These are phyloP conservation scores for Caloenas nicobarica DNA, from an alignment of 2,113 vertebrate genomes.

Conservation along the genomic window DNA sequence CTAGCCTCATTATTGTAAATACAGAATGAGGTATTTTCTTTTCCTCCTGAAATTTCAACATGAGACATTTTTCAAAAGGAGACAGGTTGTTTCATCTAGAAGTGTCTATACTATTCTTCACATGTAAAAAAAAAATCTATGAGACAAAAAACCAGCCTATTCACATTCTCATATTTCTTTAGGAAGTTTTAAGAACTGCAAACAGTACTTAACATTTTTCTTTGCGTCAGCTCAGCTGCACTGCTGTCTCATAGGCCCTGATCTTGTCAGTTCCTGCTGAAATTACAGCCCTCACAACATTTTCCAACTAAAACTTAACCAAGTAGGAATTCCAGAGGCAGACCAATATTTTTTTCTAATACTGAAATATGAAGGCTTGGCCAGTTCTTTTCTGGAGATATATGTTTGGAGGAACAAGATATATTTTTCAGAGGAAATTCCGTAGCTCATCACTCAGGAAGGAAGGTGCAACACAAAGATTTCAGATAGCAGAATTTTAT, in stretches of 20 bases:
- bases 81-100: background rate
- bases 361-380: background rate
- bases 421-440: background rate
- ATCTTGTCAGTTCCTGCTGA: background rate
- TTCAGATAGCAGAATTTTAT: background rate
- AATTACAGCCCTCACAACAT: background rate
- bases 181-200: background rate
- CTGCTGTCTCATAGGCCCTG: background rate
- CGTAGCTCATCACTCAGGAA: background rate
- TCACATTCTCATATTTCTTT: background rate
- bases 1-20: background rate
- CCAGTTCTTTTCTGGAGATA: background rate
- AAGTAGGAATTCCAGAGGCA: background rate
- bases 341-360: background rate
- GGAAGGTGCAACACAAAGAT: background rate
- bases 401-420: background rate
- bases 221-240: background rate
- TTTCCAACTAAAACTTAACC: background rate
- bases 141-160: rapidly evolving
- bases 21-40: background rate
- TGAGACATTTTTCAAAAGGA: background rate
- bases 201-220: background rate
- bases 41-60: background rate
- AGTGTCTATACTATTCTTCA: background rate
- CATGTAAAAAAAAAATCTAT: background rate